Evolutionary conservation across 92 coral and sea anemone species (phyloP).

Genomic region (Palythoa grandis): DNA sequence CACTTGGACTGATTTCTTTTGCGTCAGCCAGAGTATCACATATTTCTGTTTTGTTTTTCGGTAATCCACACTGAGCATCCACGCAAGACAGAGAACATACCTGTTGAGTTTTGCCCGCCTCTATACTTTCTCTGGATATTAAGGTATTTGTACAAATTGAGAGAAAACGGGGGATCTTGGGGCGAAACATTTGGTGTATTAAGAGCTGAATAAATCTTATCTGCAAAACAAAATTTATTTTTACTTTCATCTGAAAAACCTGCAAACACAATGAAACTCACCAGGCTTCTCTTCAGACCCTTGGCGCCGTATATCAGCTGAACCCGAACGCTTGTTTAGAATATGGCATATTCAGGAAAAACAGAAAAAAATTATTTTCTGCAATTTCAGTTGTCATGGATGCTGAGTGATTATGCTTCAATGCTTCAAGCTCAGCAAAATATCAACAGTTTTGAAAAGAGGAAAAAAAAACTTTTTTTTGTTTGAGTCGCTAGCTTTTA

Average conservation of each 20-base stretch:
- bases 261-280: not conserved
- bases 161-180: not conserved
- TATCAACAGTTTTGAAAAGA: not conserved
- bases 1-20: not conserved
- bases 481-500: not conserved
- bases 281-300: constrained; percentile 16
- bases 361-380: constrained; percentile 39
- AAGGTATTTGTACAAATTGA: not conserved
- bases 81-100: not conserved
- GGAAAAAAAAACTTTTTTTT: not conserved
- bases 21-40: not conserved
- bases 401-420: constrained; percentile 5
- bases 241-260: constrained; percentile 4
- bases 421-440: constrained; percentile 18
- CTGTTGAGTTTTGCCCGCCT: not conserved
- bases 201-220: not conserved
- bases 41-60: not conserved
- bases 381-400: constrained; percentile 44
- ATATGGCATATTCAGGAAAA: constrained; percentile 22
- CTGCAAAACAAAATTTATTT: not conserved
- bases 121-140: not conserved
- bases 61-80: not conserved
- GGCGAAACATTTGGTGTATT: not conserved
- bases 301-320: constrained; percentile 27
- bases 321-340: constrained; percentile 17